phyloP scores from a whole-genome alignment of 2,888 invertebrate genomes.

The Rhagonycha fulva region DNA sequence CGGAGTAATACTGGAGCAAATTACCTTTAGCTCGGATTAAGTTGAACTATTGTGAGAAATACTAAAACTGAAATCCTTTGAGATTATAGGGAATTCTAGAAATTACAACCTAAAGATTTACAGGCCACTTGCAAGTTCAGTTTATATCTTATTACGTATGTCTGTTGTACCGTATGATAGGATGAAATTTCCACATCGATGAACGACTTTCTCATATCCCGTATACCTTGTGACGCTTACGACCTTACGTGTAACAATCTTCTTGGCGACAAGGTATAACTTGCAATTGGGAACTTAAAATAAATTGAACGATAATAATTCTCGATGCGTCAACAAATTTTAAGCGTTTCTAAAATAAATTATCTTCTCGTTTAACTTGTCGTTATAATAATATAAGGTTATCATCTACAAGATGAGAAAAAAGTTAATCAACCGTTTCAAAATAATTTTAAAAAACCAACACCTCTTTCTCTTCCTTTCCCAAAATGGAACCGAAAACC shows the following conservation, averaged over 20 bases:
- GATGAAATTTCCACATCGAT: slow-evolving; percentile 37
- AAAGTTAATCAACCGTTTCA: not conserved
- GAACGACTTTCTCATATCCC: slow-evolving; percentile 39
- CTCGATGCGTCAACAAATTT: not conserved
- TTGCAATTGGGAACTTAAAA: slow-evolving; percentile 24
- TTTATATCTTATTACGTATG: slow-evolving; percentile 40
- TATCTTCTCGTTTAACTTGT: not conserved
- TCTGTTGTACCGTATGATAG: slow-evolving; percentile 40
- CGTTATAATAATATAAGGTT: not conserved
- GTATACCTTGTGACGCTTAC: slow-evolving; percentile 36
- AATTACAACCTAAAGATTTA: slow-evolving; percentile 29
- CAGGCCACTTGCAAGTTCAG: slow-evolving; percentile 37
- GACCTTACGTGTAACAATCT: slow-evolving; percentile 36
- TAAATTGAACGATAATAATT: not conserved
- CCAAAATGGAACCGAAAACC: not conserved
- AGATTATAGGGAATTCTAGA: slow-evolving; percentile 23
- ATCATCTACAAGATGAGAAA: not conserved
- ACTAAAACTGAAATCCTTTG: slow-evolving; percentile 9
- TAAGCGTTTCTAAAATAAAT: not conserved
- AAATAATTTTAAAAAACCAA: not conserved
- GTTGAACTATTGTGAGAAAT: slow-evolving; percentile 2
- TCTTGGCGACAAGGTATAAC: slow-evolving; percentile 33
- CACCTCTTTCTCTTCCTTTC: not conserved
- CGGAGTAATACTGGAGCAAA: not conserved
- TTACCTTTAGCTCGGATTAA: not conserved